A percentile compares a stretch with the other conserved stretches of the same genome.
Evolutionary conservation across 1,140 invertebrate genomes (phyloP).

Genomic region (Aphelinus certus): DNA sequence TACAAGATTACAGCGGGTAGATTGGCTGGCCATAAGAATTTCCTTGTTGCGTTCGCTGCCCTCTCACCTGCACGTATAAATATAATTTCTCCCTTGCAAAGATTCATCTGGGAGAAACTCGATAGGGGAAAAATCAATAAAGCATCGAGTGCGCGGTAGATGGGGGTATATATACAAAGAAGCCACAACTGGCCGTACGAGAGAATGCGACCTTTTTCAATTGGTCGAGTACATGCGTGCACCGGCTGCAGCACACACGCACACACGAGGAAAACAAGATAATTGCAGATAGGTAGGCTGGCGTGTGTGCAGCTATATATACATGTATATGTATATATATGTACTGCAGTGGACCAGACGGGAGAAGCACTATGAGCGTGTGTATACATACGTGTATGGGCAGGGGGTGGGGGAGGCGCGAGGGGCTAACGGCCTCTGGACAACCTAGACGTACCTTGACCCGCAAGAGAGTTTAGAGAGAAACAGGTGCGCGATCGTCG

Average conservation of each 20-base stretch:
- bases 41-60: too few species aligned
- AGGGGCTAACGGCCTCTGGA: constrained; percentile 62
- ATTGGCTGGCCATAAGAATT: too few species aligned
- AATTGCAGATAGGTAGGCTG: constrained; percentile 51
- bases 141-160: not conserved
- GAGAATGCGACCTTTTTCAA: constrained; percentile 12
- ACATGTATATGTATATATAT: constrained; percentile 29
- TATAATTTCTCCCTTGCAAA: too few species aligned
- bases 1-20: too few species aligned
- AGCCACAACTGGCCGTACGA: constrained; percentile 15
- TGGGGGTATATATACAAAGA: not conserved
- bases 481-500: constrained; percentile 61
- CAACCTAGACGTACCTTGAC: constrained; percentile 64
- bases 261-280: constrained; percentile 47
- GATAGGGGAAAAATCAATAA: too few species aligned
- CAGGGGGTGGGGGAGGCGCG: constrained; percentile 35
- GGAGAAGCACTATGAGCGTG: not conserved
- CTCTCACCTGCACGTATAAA: too few species aligned
- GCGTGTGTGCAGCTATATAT: constrained; percentile 17
- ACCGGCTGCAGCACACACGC: constrained; percentile 31
- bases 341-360: too few species aligned
- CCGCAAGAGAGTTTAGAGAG: constrained; percentile 57
- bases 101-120: too few species aligned
- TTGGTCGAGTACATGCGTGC: not conserved
- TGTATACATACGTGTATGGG: constrained; percentile 41